Base-by-base conservation (phyloP, 2,797 vertebrate genomes). In the Sebastes minor region DNA sequence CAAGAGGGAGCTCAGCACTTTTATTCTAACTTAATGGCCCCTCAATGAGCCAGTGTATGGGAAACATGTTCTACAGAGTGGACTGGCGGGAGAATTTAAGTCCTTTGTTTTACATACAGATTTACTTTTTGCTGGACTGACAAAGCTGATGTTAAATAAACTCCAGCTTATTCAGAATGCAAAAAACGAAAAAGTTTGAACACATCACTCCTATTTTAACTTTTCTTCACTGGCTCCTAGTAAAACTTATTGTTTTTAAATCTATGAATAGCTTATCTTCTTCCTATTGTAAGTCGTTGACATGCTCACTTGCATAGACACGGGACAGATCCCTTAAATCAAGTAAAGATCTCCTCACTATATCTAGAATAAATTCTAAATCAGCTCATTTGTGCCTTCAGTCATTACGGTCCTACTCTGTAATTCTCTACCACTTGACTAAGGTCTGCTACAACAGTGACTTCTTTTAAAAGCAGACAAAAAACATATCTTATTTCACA, bases 1-100 rank as follows among this genome's bases (percentile, higher is more conserved):
- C 86, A 63, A 90, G 92, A 86, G 84, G 91, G 90, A 42, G 61
- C 84, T 76, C 60, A 9, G 8, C 14, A 27, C 71, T 22, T 80
- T 35, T 1, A 68, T 57, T 71, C 64, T 9, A 68, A 49, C 35
- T 0, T 20, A 9, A 25, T 69, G 20, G 4, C 62, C 4, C 0
- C 6, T 71, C 25, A 64, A 5, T 56, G 0, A 79, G 4, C 4
- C 9, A n/a, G 1, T 46, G 4, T 6, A 73, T 3, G 12, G 2
- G 53, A 56, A 52, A 3, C 5, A 10, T 42, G 13, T 4, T 14
- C 42, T 59, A 18, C 4, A 9, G 25, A 57, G 16, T 49, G 10
- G 33, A 63, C 22, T 66, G 20, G 1, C 0, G 0, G 42, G 10
- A 16, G 5, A 74, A 28, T 57, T 25, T n/a, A 42, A 56, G 4